Base-by-base conservation (phyloP, 2,113 vertebrate species). In the Aepyceros melampus region DNA sequence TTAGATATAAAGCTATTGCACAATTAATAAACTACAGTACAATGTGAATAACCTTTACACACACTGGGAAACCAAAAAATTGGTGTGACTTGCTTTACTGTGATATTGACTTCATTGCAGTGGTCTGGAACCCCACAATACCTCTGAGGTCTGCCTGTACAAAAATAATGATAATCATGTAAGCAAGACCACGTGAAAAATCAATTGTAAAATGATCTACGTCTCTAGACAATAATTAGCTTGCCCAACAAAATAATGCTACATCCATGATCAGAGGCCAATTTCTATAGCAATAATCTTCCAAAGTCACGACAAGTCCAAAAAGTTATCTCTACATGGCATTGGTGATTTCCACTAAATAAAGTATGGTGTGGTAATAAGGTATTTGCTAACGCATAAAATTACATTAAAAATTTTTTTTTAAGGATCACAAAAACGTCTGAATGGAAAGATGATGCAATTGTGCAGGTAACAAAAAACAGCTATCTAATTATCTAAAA, bases 401-500 rank as follows among this genome's bases (percentile, higher is more conserved):
- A 62, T 43, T 88, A 95, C 71, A 92, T 71, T 15, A 33, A 82
- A 87, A 84, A 90, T 67, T 27, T 6, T 51, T 31, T 60, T 97
- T 93, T 86, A 89, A 96, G 79, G 76, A 91, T 15, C n/a, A 91
- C 2, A 94, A 85, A 95, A 89, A 49, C 74, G 33, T 36, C 90
- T n/a, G 53, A 88, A 95, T 58, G 47, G 92, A 88, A 95, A 93
- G 21, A 23, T 71, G 16, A 33, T 71, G 60, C 36, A 53, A 94
- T 3, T 49, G 6, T 43, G 2, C 15, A 12, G 17, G 47, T 64
- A n/a, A 96, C n/a, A 95, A 94, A 94, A 92, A 29, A 45, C 1
- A 67, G 27, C 25, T 87, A 92, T 21, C 16, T 47, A 94, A 87
- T 53, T 93, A 21, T 81, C 31, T 71, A 58, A 87, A 92, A 92